These are phyloP conservation scores for Brachypalpus laphriformis DNA, from an alignment of 2,888 invertebrate species.

Conservation along the genomic window DNA sequence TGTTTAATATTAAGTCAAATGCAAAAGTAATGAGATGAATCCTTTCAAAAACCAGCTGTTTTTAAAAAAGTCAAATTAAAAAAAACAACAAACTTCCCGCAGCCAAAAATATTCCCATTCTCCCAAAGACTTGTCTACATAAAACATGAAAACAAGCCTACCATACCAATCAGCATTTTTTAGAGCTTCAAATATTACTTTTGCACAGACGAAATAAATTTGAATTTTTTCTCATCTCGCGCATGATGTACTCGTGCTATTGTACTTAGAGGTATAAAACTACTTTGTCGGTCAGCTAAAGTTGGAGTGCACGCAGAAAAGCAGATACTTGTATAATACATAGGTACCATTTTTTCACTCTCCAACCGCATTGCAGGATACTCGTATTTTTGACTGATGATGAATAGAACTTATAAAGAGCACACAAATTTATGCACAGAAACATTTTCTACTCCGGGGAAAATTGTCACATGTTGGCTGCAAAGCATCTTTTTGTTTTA, in stretches of 20 bases:
- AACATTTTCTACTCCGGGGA: slow-evolving; percentile 20
- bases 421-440: slow-evolving; percentile 38
- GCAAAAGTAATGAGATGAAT: too few species aligned
- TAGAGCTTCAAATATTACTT: too few species aligned
- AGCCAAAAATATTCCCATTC: too few species aligned
- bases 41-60: too few species aligned
- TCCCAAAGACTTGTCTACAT: too few species aligned
- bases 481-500: slow-evolving; percentile 46
- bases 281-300: slow-evolving; percentile 24
- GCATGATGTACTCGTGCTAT: not conserved
- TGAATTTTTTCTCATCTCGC: not conserved
- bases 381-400: slow-evolving; percentile 35
- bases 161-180: too few species aligned
- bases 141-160: too few species aligned
- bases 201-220: not conserved
- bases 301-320: slow-evolving; percentile 23
- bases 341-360: not conserved
- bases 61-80: too few species aligned
- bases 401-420: slow-evolving; percentile 18
- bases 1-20: too few species aligned
- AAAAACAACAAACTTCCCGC: too few species aligned
- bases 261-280: slow-evolving; percentile 15
- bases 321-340: too few species aligned
- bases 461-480: slow-evolving; percentile 51
- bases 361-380: slow-evolving; percentile 48